A percentile compares a stretch with the other conserved stretches of the same genome.
phyloP scores from a whole-genome alignment of 2,888 invertebrate genomes.

The Stratiomys singularior region DNA sequence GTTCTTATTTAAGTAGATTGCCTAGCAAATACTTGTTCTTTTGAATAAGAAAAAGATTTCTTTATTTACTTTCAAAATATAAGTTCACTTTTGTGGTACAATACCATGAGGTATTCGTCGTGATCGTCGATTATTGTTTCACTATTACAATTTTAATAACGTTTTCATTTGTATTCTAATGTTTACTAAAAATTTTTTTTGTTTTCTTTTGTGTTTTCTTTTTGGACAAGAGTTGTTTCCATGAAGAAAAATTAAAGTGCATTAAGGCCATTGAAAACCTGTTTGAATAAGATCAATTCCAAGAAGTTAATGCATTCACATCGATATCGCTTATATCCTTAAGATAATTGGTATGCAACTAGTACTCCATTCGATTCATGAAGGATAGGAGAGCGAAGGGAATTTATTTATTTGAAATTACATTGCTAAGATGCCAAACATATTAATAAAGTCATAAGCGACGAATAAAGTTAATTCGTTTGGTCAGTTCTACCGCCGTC shows the following conservation, averaged over 20 bases:
- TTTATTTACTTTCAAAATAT: not conserved
- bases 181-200: constrained; percentile 2
- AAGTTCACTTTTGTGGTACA: constrained; percentile 25
- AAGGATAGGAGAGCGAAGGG: too few species aligned
- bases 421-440: too few species aligned
- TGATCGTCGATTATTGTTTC: constrained; percentile 23
- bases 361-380: too few species aligned
- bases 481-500: too few species aligned
- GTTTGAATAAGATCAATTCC: constrained; percentile 43
- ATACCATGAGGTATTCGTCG: constrained; percentile 30
- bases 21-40: not conserved
- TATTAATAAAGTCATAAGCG: too few species aligned
- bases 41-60: not conserved
- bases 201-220: not conserved
- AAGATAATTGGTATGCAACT: too few species aligned
- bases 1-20: not conserved
- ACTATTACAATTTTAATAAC: not conserved
- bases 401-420: too few species aligned
- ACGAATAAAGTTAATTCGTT: too few species aligned
- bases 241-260: not conserved
- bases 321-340: too few species aligned
- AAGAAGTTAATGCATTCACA: not conserved
- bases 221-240: not conserved
- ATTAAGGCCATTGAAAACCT: constrained; percentile 50
- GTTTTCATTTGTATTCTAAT: not conserved